Percentiles rank a stretch among this genome's conserved stretches.
Conservation (phyloP, 1,140 invertebrate genomes). For the Centruroides sculpturatus region DNA sequence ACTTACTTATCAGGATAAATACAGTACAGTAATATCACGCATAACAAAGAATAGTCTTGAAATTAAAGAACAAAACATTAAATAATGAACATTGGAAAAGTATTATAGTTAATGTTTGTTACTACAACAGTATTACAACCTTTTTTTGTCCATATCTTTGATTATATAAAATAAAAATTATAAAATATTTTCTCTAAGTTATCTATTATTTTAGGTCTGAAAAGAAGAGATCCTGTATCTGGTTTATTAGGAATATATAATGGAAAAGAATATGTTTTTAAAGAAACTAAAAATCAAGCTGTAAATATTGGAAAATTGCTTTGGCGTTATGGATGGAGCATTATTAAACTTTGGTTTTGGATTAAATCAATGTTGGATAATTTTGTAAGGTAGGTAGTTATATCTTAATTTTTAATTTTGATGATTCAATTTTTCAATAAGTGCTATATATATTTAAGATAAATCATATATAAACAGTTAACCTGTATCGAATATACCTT, state of each 20-base stretch:
- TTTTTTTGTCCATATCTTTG: constrained; percentile 1
- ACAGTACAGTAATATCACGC: too few species aligned
- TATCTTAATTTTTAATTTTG: constrained; percentile 1
- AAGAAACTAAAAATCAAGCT: constrained; percentile 33
- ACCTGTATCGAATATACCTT: too few species aligned
- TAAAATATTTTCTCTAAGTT: neutral
- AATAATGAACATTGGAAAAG: too few species aligned
- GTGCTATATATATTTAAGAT: too few species aligned
- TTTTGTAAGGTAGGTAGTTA: constrained; percentile 28
- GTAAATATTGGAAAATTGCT: constrained; percentile 35
- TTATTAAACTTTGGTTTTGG: constrained; percentile 32
- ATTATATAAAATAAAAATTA: neutral
- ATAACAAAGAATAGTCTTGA: too few species aligned
- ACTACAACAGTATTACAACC: constrained; percentile 2
- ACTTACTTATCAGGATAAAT: too few species aligned
- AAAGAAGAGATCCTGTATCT: constrained; percentile 13
- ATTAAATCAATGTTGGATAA: constrained; percentile 27
- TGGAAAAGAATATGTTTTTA: constrained; percentile 37
- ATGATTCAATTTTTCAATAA: too few species aligned
- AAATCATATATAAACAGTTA: too few species aligned
- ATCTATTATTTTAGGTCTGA: constrained; percentile 24
- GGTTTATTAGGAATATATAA: constrained; percentile 35
- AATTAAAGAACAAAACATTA: too few species aligned
- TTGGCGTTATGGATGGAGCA: constrained; percentile 40
- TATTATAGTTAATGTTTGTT: constrained; percentile 28